Evolutionary conservation across 2,113 vertebrate species (phyloP).

Genomic region (Arothron firmamentum): DNA sequence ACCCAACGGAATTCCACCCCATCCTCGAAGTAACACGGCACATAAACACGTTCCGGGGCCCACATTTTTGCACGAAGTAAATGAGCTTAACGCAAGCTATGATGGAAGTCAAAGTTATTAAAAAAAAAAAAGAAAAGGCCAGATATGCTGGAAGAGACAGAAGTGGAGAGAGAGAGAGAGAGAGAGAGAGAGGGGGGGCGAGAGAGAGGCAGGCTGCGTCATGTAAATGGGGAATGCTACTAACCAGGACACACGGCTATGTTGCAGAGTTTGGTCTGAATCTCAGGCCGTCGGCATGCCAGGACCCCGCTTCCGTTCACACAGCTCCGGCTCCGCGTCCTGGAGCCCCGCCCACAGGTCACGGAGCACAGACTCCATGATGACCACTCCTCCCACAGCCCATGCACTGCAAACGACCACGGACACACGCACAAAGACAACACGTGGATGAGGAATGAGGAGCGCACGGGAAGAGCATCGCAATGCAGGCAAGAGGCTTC

Average conservation of each 20-base stretch:
- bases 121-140: conserved; percentile 1
- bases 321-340: conserved; percentile 88
- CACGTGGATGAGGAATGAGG: conserved; percentile 55
- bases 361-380: conserved; percentile 95
- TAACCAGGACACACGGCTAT: conserved; percentile 91
- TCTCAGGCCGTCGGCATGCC: conserved; percentile 82
- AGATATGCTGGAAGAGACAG: conserved; percentile 12
- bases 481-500: conserved; percentile 44
- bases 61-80: neutral
- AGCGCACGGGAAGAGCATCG: conserved; percentile 23
- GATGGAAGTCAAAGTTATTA: neutral
- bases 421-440: conserved; percentile 33
- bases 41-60: no score
- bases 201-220: conserved; percentile 10
- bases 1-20: no score
- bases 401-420: conserved; percentile 84
- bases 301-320: conserved; percentile 75
- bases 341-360: conserved; percentile 91
- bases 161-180: neutral
- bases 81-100: neutral
- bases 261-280: conserved; percentile 93
- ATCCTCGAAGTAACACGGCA: no score
- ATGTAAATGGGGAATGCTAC: conserved; percentile 75
- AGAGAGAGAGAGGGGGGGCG: no score
- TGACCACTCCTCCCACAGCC: conserved; percentile 90